Evolutionary conservation across 2,113 vertebrate genomes (phyloP).

Genomic region (Hydropotes inermis): DNA sequence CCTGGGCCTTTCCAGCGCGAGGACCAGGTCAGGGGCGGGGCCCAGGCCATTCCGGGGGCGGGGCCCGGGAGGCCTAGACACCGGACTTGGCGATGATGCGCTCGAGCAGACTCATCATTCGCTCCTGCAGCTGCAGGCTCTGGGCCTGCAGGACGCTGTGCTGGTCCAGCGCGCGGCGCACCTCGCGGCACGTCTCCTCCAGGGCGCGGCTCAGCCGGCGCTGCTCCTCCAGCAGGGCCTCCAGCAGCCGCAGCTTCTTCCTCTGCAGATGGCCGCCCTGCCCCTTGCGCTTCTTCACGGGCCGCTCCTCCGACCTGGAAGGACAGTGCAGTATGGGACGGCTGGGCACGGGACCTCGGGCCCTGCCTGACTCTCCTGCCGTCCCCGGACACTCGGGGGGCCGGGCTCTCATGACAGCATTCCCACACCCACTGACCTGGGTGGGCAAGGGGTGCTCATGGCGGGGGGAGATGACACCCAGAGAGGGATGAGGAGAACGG

Average conservation of each 20-base stretch:
- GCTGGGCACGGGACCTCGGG: fast-evolving
- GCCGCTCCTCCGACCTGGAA: constrained; percentile 87
- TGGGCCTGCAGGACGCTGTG: constrained; percentile 97
- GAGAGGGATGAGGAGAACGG: too few relatives aligned
- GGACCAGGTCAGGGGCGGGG: neutral
- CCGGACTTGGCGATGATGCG: constrained; percentile 89
- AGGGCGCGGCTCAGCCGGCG: constrained; percentile 89
- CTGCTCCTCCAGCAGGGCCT: constrained; percentile 94
- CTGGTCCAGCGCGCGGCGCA: constrained; percentile 93
- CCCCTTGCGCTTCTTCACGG: constrained; percentile 85
- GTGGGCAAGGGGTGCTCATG: neutral
- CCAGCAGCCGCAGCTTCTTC: constrained; percentile 93
- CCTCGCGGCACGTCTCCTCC: constrained; percentile 95
- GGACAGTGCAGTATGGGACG: fast-evolving
- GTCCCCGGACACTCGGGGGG: neutral
- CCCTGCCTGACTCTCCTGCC: neutral
- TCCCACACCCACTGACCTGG: neutral
- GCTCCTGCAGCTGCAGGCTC: constrained; percentile 95
- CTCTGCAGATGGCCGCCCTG: constrained; percentile 86
- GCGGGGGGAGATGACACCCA: too few relatives aligned
- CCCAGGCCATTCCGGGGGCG: too few relatives aligned
- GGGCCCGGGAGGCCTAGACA: constrained; percentile 54
- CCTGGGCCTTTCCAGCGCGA: too few relatives aligned
- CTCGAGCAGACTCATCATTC: constrained; percentile 98
- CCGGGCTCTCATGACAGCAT: fast-evolving